Conservation (phyloP, 2,797 vertebrate species). For the Takifugu ocellatus region DNA sequence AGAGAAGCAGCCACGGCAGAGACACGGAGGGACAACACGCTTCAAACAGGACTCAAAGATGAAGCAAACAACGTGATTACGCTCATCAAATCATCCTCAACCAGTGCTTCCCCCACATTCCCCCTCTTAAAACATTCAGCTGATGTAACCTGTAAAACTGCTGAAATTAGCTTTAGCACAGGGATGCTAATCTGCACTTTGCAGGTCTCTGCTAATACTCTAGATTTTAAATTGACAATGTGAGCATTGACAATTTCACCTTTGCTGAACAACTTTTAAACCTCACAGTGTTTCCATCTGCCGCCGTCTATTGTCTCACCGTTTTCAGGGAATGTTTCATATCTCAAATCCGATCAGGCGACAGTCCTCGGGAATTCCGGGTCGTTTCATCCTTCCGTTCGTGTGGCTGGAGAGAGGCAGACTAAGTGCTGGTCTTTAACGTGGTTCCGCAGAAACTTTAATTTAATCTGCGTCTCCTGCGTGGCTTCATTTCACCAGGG, state of each 20-base stretch:
- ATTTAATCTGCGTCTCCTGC: slow-evolving; percentile 15
- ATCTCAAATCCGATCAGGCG: slow-evolving; percentile 17
- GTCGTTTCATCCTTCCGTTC: slow-evolving; percentile 17
- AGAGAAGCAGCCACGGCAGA: not conserved
- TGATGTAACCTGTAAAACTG: no score
- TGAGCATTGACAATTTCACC: no score
- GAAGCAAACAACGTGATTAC: not conserved
- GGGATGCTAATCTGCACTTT: no score
- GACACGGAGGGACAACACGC: not conserved
- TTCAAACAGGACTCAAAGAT: not conserved
- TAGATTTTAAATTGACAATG: no score
- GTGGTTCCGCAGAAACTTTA: slow-evolving; percentile 2
- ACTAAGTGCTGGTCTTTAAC: slow-evolving; percentile 14
- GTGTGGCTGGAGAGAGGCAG: slow-evolving; percentile 10
- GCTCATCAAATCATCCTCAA: not conserved
- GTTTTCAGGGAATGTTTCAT: not conserved
- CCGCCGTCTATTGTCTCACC: slow-evolving; percentile 39
- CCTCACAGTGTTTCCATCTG: slow-evolving; percentile 22
- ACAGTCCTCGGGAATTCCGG: slow-evolving; percentile 2
- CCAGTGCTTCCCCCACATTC: no score
- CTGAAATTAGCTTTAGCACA: no score
- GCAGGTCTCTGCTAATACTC: no score
- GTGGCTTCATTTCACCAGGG: slow-evolving; percentile 22
- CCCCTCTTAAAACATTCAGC: no score
- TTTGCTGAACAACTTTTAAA: not conserved